Evolutionary conservation across 35 echinoderm and acorn worm genomes (phyloP).

Genomic region (Lytechinus pictus): DNA sequence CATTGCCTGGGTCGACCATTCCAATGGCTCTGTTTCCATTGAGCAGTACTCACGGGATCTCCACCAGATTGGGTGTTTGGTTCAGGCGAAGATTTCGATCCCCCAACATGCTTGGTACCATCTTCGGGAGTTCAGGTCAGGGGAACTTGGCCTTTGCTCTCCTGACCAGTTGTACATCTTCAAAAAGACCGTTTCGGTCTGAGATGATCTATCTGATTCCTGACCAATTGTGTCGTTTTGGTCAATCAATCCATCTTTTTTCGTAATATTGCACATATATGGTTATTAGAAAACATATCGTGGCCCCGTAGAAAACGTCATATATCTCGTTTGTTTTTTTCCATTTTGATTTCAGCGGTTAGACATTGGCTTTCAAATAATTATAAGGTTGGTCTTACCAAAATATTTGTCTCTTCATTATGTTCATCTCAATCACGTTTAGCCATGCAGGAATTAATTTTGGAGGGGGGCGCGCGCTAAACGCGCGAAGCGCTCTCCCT

Average conservation of each 20-base stretch:
- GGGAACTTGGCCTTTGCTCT: conserved; percentile 22
- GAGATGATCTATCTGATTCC: not conserved
- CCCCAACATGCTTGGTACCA: not conserved
- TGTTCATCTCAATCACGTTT: too few relatives aligned
- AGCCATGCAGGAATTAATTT: too few relatives aligned
- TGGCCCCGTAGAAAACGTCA: not conserved
- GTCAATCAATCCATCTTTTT: not conserved
- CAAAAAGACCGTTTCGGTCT: not conserved
- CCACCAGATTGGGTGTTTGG: not conserved
- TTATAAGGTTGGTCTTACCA: too few relatives aligned
- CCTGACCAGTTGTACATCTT: conserved; percentile 24
- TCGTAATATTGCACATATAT: not conserved
- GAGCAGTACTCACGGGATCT: conserved; percentile 34
- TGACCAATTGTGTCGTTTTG: not conserved
- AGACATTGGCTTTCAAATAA: too few relatives aligned
- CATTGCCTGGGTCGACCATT: conserved; percentile 32
- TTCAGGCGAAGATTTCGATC: not conserved
- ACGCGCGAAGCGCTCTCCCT: too few relatives aligned
- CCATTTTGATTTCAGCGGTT: too few relatives aligned
- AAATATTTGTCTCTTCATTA: too few relatives aligned
- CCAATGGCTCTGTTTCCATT: not conserved
- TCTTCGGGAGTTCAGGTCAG: conserved; percentile 25
- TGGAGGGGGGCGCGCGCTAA: too few relatives aligned
- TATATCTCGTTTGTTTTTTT: not conserved
- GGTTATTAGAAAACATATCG: not conserved